A percentile compares a stretch with the other conserved stretches of the same genome.
phyloP scores from a whole-genome alignment of 2,797 vertebrate genomes.

The Clarias fuscus region DNA sequence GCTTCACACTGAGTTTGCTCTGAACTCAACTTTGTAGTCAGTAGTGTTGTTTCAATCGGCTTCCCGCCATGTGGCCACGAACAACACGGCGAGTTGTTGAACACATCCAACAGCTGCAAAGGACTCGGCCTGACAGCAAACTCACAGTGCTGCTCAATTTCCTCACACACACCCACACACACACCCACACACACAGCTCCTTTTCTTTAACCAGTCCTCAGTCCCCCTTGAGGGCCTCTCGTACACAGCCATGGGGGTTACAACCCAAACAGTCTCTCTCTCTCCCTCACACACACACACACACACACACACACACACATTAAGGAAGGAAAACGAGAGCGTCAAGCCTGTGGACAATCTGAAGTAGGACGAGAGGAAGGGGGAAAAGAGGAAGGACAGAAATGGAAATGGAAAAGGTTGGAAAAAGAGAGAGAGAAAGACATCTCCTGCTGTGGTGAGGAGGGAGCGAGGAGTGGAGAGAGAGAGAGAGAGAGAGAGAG shows the following conservation, averaged over 20 bases:
- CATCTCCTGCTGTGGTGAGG: no score
- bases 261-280: slow-evolving; percentile 50
- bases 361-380: slow-evolving; percentile 13
- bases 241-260: slow-evolving; percentile 51
- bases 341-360: slow-evolving; percentile 6
- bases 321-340: background rate
- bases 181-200: slow-evolving; percentile 36
- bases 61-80: slow-evolving; percentile 40
- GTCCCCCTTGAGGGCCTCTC: slow-evolving; percentile 68
- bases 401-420: background rate
- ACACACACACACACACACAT: slow-evolving; percentile 44
- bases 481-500: background rate
- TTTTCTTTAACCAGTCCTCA: slow-evolving; percentile 59
- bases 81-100: slow-evolving; percentile 61
- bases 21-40: background rate
- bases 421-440: background rate
- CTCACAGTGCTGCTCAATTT: slow-evolving; percentile 77
- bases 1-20: slow-evolving; percentile 6
- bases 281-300: background rate
- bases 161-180: slow-evolving; percentile 65
- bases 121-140: slow-evolving; percentile 74
- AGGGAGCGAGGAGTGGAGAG: slow-evolving; percentile 34
- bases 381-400: background rate
- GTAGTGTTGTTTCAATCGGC: slow-evolving; percentile 44
- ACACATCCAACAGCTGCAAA: slow-evolving; percentile 87